These are phyloP conservation scores for Pammene aurita DNA, from an alignment of 2,888 invertebrate species.

Conservation along the genomic window DNA sequence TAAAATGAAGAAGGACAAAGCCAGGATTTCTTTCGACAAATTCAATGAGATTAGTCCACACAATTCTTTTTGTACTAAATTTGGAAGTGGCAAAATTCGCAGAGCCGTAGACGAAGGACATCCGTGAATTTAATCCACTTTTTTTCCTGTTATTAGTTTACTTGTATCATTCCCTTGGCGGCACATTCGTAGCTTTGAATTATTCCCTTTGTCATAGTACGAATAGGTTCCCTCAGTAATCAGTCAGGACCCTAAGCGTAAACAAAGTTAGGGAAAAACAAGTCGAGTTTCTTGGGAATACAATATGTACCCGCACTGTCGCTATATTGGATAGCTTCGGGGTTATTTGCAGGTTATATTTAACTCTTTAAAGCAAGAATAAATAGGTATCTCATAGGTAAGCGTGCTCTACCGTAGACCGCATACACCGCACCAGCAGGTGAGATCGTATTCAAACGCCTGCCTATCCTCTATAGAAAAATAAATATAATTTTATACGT, in stretches of 20 bases:
- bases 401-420: too few species aligned
- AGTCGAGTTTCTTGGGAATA: constrained; percentile 18
- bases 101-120: background rate
- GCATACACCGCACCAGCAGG: too few species aligned
- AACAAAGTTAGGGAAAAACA: constrained; percentile 36
- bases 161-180: constrained; percentile 9
- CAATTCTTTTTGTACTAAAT: background rate
- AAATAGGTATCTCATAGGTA: too few species aligned
- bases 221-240: constrained; percentile 35
- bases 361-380: too few species aligned
- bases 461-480: too few species aligned
- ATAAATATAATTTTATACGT: too few species aligned
- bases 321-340: background rate
- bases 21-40: background rate
- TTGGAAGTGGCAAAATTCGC: constrained; percentile 6
- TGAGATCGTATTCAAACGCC: too few species aligned
- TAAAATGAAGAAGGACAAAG: too few species aligned
- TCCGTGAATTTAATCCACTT: constrained; percentile 29
- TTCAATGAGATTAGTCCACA: background rate
- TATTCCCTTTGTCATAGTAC: constrained; percentile 35
- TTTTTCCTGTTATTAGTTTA: constrained; percentile 37
- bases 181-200: constrained; percentile 20
- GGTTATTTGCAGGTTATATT: background rate
- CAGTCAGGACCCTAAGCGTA: constrained; percentile 36
- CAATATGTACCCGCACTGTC: background rate